Percentiles rank a stretch among this genome's conserved stretches.
Evolutionary conservation across 2,797 vertebrate genomes (phyloP).

Genomic region (Nasua narica): DNA sequence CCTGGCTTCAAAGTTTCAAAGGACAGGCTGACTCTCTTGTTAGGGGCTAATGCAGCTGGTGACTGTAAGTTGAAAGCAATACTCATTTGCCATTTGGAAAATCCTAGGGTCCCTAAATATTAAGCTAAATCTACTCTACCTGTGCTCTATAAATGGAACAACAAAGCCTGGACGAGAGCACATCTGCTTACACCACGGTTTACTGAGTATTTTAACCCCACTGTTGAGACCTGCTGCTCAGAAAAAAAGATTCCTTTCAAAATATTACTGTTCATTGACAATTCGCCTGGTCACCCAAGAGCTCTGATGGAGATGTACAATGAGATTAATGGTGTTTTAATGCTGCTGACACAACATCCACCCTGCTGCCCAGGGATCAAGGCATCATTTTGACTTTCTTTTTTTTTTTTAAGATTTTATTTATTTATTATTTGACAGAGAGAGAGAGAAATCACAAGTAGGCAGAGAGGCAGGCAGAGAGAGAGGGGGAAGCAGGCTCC

Average conservation of each 20-base stretch:
- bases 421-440: too few species aligned
- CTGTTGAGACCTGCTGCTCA: not conserved
- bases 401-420: too few species aligned
- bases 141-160: not conserved
- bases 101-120: not conserved
- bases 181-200: not conserved
- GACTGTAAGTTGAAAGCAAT: not conserved
- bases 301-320: not conserved
- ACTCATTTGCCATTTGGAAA: not conserved
- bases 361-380: not conserved
- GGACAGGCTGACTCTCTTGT: not conserved
- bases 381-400: not conserved
- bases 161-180: not conserved
- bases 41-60: not conserved
- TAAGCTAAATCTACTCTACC: not conserved
- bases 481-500: too few species aligned
- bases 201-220: not conserved
- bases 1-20: not conserved
- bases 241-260: not conserved
- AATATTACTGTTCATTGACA: not conserved
- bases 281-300: not conserved
- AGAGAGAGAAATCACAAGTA: too few species aligned
- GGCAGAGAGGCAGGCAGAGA: too few species aligned
- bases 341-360: not conserved
- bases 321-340: not conserved